Base-by-base conservation (phyloP, 2,888 invertebrate species). In the Dasysyrphus albostriatus region DNA sequence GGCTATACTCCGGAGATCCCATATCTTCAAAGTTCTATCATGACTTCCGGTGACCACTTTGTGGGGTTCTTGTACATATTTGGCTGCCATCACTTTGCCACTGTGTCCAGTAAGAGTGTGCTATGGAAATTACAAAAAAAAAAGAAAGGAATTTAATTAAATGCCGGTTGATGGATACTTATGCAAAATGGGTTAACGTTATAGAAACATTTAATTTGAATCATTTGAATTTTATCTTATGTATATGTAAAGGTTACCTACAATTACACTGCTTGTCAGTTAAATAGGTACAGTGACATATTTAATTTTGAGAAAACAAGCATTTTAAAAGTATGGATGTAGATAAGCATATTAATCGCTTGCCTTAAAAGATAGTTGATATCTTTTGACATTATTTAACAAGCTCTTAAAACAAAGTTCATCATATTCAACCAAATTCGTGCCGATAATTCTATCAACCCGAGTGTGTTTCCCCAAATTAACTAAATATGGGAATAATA, bases 11-110 rank as follows among this genome's bases (percentile, higher is more conserved):
- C 97, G 95, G 61, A 99, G 95, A 93, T 99, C 99, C 99, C 99
- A 99, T 91, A 99, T 96, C 94, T 99, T 99, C 82, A 99, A 94
- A 39, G 99, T 99, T 88, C 99, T 95, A 93, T 99, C 99, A 94
- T 98, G 97, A 93, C 99, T 98, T 88, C 99, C 99, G 44, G 98
- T 98, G 82, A 99, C 98, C 81, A 99, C 98, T 94, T 98, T 98
- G 87, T 96, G 95, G 16, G 96, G 96, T 90, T 98, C 98, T 77
- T 98, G 97, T 89, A 99, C 95, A 93, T 98, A 98, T 93, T 98
- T 98, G 44, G 99, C 99, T 24, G 98, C 97, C 95, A 98, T 96
- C 88, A 99, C 99, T 94, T 99, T 99, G 73, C 97, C 98, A 91
- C 98, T 97, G 94, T 99, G 99, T 47, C 93, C 93, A 81, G 93